A percentile compares a stretch with the other conserved stretches of the same genome.
phyloP scores from a whole-genome alignment of 2,113 vertebrate species.

The Tragulus kanchil region DNA sequence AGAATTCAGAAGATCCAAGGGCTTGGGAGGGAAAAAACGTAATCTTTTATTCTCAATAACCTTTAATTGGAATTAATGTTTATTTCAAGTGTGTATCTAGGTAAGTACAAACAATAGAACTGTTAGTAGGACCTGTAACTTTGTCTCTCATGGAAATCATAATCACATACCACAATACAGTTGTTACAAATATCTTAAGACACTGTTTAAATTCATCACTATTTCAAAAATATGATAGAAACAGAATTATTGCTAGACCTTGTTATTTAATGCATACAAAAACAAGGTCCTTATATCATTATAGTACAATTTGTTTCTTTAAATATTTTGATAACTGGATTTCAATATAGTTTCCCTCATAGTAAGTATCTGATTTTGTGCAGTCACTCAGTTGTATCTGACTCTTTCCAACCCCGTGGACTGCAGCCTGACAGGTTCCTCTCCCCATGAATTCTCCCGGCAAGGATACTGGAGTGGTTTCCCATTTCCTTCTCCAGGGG shows the following conservation, averaged over 20 bases:
- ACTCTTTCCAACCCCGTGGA: too few species aligned
- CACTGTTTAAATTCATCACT: background rate
- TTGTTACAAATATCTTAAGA: background rate
- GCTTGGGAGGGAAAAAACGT: background rate
- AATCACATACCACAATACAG: background rate
- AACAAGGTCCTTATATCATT: background rate
- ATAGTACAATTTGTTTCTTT: background rate
- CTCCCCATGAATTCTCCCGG: too few species aligned
- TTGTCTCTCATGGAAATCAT: background rate
- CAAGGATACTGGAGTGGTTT: too few species aligned
- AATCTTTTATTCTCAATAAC: constrained; percentile 6
- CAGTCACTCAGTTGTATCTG: too few species aligned
- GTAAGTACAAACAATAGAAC: background rate
- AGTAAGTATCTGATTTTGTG: too few species aligned
- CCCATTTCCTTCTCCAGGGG: too few species aligned
- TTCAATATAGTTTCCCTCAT: background rate
- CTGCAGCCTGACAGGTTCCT: too few species aligned
- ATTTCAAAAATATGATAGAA: constrained; percentile 42
- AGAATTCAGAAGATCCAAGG: background rate
- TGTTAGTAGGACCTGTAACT: background rate
- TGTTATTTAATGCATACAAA: background rate
- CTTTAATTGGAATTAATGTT: constrained; percentile 40
- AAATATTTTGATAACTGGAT: background rate
- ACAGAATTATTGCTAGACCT: background rate
- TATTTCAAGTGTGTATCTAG: background rate